phyloP scores from a whole-genome alignment of 2,888 invertebrate genomes.

The Epistrophe grossulariae region DNA sequence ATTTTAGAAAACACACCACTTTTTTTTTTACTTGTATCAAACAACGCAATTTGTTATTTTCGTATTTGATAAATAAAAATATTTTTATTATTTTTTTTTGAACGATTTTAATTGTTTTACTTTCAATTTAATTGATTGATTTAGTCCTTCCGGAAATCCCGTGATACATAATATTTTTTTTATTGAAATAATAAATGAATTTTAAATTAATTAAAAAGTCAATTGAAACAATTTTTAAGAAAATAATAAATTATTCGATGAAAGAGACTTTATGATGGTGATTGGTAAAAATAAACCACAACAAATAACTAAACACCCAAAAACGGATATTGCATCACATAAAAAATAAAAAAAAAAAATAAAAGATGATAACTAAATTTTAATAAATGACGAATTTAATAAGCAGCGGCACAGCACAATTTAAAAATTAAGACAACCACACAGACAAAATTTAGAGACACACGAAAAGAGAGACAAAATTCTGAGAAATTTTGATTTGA shows the following conservation, averaged over 20 bases:
- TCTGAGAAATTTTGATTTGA: constrained; percentile 66
- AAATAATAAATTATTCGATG: neutral
- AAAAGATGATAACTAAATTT: constrained; percentile 41
- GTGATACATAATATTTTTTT: neutral
- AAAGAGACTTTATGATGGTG: neutral
- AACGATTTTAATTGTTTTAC: neutral
- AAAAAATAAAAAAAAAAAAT: neutral
- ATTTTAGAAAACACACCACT: constrained; percentile 18
- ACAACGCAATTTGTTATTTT: constrained; percentile 56
- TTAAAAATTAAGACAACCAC: constrained; percentile 22
- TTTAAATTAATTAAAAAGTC: neutral
- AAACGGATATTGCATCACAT: constrained; percentile 64
- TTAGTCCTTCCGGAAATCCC: constrained; percentile 24
- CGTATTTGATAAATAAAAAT: constrained; percentile 37
- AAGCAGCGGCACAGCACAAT: constrained; percentile 1
- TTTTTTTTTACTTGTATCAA: constrained; percentile 2
- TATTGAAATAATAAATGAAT: neutral
- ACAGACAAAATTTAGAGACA: constrained; percentile 36
- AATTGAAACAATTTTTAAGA: neutral
- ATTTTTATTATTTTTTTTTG: neutral
- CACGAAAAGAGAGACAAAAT: constrained; percentile 18
- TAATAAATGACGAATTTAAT: constrained; percentile 64
- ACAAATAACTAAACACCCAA: constrained; percentile 45
- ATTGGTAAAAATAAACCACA: neutral
- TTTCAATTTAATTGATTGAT: constrained; percentile 8